Base-by-base conservation (phyloP, 2,797 vertebrate genomes). In the Lutjanus campechanus region DNA sequence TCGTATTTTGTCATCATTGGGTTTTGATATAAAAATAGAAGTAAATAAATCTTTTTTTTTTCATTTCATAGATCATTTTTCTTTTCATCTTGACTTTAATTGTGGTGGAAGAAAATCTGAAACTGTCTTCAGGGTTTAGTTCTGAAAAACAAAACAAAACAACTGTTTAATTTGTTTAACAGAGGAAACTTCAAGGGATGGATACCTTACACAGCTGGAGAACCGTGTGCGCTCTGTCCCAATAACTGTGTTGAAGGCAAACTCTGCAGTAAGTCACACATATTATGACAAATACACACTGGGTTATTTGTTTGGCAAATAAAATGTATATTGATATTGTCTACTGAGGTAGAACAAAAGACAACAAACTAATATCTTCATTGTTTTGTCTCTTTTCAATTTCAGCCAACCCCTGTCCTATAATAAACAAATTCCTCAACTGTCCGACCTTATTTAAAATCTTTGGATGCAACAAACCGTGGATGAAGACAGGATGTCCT, bases 381-480 rank as follows among this genome's bases (percentile, higher is more conserved):
- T 29, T 46, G 1, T 70, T 78, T 20, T 55, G 11, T 66, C 15
- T 62, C 1, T 58, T 62, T 49, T 66, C 65, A 36, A 6, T 81
- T 91, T n/a, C 81, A 96, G 95, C 91, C 46, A 94, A 96, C 84
- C 94, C 94, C 0, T 96, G 95, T 72, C 90, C 90, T 47, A 84
- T 89, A 36, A 54, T 95, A 1, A 81, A 96, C 88, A 1, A 1
- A 0, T 93, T 17, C 81, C 1, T 16, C 16, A 95, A 95, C 86
- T 96, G 95, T 70, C 81, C 83, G 0, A 1, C 0, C 5, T 0
- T 95, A 78, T 87, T 71, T 59, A 0, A 0, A 4, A 0, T 1
- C 0, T 0, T 0, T 2, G 85, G 88, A 17, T 96, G 95, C 55
- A 10, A 3, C 0, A 54, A 87, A 11, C 0, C 0, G 0, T 1